Base-by-base conservation (phyloP, 2,113 vertebrate species). In the Corvus moneduloides region DNA sequence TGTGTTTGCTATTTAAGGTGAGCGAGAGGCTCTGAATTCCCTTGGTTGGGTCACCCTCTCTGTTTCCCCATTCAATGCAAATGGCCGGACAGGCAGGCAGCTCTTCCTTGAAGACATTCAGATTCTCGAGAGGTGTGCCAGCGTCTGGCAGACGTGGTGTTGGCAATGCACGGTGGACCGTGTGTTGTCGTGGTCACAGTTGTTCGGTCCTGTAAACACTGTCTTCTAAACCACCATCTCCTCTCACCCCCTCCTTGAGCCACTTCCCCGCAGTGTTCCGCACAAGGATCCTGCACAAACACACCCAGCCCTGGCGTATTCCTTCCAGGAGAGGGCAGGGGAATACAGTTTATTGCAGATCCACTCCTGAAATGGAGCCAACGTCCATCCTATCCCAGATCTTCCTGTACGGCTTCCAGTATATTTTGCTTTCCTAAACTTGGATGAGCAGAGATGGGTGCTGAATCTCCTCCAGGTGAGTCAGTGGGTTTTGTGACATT, bases 291-390 rank as follows among this genome's bases (percentile, higher is more conserved):
- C 66, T 58, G 56, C 77, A 68, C 49, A 32, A 88, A 46, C 32
- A 23, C 76, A 17, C 64, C 52, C 82, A 74, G 92, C 76, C 73
- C 94, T 95, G 93, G 64, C 90, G 1, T 96, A 75, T 96, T 97
- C 94, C 92, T 96, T 96, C 96, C 96, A 97, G 96, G 93, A 97
- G 96, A 96, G 95, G 96, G 96, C 96, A 96, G 95, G 94, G 96
- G 88, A 96, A 90, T 74, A 96, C 96, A 96, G 92, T 86, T 81
- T 90, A 96, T 96, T 76, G 49, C 79, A 43, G 76, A 95, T 78
- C 64, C 32, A 6, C 56, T 93, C 8, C 79, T 56, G 90, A 88
- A 15, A 75, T 7, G 52, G 35, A 84, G 88, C 56, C 85, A 68
- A 18, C 12, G 1, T 59, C 59, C 21, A 1, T 63, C 51, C 59